Base-by-base conservation (phyloP, 92 coral and sea anemone species). In the Epizoanthus scotinus region DNA sequence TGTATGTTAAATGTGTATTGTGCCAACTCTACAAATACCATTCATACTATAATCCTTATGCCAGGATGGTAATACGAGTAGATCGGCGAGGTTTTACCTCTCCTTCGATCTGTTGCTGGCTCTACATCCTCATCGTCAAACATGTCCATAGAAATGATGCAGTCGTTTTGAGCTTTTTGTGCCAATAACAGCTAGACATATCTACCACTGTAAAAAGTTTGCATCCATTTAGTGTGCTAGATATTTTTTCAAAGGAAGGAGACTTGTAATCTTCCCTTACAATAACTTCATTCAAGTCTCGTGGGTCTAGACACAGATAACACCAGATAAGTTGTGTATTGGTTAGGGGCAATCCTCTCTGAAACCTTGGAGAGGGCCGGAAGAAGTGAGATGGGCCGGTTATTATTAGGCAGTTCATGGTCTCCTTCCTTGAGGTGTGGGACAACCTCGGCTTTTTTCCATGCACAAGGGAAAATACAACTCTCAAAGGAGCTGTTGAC, bases 181-280 rank as follows among this genome's bases (percentile, higher is more conserved):
- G 82, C 89, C 85, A 79, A 52, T 86, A 85, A 72, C 85, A 85
- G 63, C 71, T 84, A 47, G 82, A 44, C 87, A 65, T 84, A 56
- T 84, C 85, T 60, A 85, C 77, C 14, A 82, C 79, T 31, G 73
- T 68, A 69, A 82, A 71, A 36, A 55, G 24, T 20, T 82, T 70
- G n/a, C 73, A 71, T 38, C 85, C 77, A 53, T 85, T 80, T 8
- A 79, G 64, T 44, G 61, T 80, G 64, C 70, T 79, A 28, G 85
- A 85, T 54, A 70, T 80, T 59, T 63, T 71, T 80, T 85, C 88
- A 69, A 85, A 55, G 71, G 84, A 73, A 34, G 83, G 77, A 52
- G 80, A 72, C 61, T 63, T 40, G 67, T 44, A 61, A 71, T 77
- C 78, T 59, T 77, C 87, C 65, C 78, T 67, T 63, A 63, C 70